Evolutionary conservation across 2,797 vertebrate species (phyloP).

Genomic region (Manis pentadactyla): DNA sequence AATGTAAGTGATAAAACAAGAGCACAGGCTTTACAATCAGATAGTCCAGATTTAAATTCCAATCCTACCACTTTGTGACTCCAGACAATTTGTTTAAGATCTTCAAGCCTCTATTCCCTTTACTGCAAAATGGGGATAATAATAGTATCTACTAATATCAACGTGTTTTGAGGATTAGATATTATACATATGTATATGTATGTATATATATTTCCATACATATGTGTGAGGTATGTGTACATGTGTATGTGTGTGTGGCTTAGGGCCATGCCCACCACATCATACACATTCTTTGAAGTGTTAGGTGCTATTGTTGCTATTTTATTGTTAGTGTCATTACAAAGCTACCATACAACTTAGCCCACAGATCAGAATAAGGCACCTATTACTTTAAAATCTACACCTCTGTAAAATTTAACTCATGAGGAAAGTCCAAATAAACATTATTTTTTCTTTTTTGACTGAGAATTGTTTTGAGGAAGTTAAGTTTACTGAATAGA

Average conservation of each 20-base stretch:
- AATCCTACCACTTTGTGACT: not conserved
- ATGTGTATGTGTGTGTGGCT: not conserved
- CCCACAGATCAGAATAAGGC: not conserved
- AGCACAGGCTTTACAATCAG: not conserved
- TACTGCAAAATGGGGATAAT: not conserved
- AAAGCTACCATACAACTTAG: not conserved
- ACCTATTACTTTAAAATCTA: constrained; percentile 7
- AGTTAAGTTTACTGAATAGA: constrained; percentile 6
- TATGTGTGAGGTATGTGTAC: fast-evolving
- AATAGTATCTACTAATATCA: not conserved
- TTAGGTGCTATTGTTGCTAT: not conserved
- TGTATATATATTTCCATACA: fast-evolving
- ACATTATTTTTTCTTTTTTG: not conserved
- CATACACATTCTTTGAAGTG: not conserved
- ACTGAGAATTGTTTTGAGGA: not conserved
- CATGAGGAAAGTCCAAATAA: not conserved
- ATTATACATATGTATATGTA: not conserved
- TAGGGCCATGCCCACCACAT: not conserved
- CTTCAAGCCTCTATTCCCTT: not conserved
- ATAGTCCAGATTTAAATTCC: not conserved
- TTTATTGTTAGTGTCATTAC: not conserved
- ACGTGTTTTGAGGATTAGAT: not conserved
- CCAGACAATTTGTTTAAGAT: not conserved
- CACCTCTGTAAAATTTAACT: constrained; percentile 1
- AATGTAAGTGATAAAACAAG: not conserved